These are phyloP conservation scores for Lepisosteus osseus DNA, from an alignment of 2,113 vertebrate genomes.

Conservation along the genomic window DNA sequence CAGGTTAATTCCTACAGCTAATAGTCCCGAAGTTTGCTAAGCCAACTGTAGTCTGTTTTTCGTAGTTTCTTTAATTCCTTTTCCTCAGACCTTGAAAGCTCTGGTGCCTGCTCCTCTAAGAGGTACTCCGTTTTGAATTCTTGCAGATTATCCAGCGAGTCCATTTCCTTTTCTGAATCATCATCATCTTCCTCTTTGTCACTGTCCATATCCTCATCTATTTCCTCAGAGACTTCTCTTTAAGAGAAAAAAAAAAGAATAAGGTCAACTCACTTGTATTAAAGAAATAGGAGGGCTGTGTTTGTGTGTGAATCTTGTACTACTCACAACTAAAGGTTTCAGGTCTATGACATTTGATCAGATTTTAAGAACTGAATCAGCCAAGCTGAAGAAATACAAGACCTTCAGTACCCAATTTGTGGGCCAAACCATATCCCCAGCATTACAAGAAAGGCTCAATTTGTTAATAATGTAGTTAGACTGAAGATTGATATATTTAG, in stretches of 20 bases:
- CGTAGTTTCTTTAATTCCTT: slow-evolving; percentile 77
- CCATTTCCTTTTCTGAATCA: slow-evolving; percentile 72
- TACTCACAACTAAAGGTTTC: too few species aligned
- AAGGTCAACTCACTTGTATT: neutral
- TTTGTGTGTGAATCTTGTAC: too few species aligned
- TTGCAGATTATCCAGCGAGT: slow-evolving; percentile 34
- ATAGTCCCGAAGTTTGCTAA: slow-evolving; percentile 40
- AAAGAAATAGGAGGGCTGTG: too few species aligned
- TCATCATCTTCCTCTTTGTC: slow-evolving; percentile 70
- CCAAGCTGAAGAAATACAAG: too few species aligned
- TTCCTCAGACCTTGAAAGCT: slow-evolving; percentile 72
- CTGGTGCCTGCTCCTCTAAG: slow-evolving; percentile 27
- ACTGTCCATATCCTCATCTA: slow-evolving; percentile 76
- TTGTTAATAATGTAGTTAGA: too few species aligned
- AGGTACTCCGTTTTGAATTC: slow-evolving; percentile 32
- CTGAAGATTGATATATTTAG: too few species aligned
- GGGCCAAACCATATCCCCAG: too few species aligned
- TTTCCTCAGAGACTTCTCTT: slow-evolving; percentile 40
- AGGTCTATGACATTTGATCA: too few species aligned
- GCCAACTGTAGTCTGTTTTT: slow-evolving; percentile 83
- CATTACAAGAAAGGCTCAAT: too few species aligned
- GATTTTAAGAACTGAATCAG: too few species aligned
- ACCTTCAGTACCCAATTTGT: too few species aligned
- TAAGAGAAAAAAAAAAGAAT: neutral
- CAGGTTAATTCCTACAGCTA: slow-evolving; percentile 19